Evolutionary conservation across 2,113 vertebrate genomes (phyloP).

Genomic region (Pelecanus crispus): DNA sequence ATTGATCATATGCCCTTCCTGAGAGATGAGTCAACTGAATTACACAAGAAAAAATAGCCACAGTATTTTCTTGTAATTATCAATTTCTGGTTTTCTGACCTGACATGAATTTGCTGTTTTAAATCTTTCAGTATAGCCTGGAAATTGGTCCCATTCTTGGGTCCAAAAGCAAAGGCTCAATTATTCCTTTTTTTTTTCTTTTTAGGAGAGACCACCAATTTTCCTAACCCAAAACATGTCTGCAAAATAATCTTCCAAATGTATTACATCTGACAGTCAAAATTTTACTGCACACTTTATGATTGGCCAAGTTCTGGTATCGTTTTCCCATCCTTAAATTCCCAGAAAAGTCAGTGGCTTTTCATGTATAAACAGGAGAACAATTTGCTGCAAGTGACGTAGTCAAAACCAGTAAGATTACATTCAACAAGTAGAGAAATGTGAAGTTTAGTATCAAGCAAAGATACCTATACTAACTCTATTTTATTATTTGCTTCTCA

Average conservation of each 20-base stretch:
- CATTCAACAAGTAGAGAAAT: not conserved
- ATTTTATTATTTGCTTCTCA: not conserved
- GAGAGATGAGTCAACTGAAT: not conserved
- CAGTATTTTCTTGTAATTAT: not conserved
- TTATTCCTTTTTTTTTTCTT: not conserved
- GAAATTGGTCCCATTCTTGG: not conserved
- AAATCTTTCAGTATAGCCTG: not conserved
- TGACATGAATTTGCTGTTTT: not conserved
- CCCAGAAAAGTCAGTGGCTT: not conserved
- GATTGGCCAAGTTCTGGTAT: not conserved
- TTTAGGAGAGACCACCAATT: not conserved
- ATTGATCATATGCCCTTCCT: not conserved
- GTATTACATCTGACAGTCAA: not conserved
- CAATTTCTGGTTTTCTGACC: not conserved
- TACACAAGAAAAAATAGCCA: not conserved
- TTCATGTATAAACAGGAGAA: not conserved
- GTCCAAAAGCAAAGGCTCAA: not conserved
- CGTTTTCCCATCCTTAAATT: not conserved
- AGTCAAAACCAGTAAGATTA: not conserved
- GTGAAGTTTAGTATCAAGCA: not conserved
- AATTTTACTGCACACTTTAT: not conserved
- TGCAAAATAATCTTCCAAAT: not conserved
- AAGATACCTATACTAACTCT: not conserved
- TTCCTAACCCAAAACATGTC: not conserved
- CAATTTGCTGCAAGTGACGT: not conserved